Percentiles rank a stretch among this genome's conserved stretches.
Conservation (phyloP, 2,888 invertebrate species). For the Alitta virens region DNA sequence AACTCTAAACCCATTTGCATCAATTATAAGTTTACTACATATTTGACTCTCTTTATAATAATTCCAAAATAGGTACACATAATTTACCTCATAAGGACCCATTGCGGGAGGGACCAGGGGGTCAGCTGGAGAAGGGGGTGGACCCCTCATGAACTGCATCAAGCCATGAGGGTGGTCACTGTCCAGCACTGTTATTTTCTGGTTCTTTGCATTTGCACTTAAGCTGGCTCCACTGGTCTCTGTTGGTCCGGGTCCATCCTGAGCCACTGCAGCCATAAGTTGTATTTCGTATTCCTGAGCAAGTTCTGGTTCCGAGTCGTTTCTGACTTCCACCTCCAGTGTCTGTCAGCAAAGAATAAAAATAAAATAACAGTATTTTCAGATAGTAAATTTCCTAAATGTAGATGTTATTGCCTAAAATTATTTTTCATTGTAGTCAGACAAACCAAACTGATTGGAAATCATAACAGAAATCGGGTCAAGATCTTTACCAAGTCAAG, state of each 20-base stretch:
- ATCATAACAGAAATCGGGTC: background rate
- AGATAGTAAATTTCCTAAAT: too few species aligned
- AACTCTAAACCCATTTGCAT: too few species aligned
- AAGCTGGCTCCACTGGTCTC: constrained; percentile 53
- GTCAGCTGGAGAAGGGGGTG: too few species aligned
- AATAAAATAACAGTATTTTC: too few species aligned
- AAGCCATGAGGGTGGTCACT: constrained; percentile 52
- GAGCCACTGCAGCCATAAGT: constrained; percentile 34
- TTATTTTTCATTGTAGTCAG: background rate
- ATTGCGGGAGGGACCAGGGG: too few species aligned
- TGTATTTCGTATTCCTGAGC: constrained; percentile 42
- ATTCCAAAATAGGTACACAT: too few species aligned
- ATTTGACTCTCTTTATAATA: too few species aligned
- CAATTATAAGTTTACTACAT: too few species aligned
- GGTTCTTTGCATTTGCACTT: constrained; percentile 27
- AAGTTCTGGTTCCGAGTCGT: constrained; percentile 47
- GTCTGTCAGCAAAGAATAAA: constrained; percentile 34
- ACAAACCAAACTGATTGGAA: background rate
- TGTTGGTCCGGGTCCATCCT: constrained; percentile 48
- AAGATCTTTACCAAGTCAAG: too few species aligned
- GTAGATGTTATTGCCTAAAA: background rate
- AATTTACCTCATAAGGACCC: too few species aligned
- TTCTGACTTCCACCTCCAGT: constrained; percentile 35
- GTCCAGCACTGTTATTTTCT: constrained; percentile 37
- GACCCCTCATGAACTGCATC: constrained; percentile 43